Evolutionary conservation across 2,888 invertebrate genomes (phyloP), one percentile per base, ranked within the genome.

Genomic region (Teinopalpus imperialis): DNA sequence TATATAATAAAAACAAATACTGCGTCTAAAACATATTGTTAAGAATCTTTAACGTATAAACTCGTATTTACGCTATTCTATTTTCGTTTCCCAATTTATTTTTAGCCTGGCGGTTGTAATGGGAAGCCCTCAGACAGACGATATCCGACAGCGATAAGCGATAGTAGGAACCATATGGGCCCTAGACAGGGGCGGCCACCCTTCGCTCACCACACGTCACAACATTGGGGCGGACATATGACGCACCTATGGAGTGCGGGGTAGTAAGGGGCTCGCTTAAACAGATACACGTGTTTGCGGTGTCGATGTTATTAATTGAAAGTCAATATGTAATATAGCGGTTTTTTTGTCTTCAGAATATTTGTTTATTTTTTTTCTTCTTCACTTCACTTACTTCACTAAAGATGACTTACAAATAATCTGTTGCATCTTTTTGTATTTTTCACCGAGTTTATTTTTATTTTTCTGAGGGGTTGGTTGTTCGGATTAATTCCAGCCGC

Each of bases 141-240:
- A 86, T 83, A 82, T 75, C 79, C 76, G 74, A 61, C 57, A 37
- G 54, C 67, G 78, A 81, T 81, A 80, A 74, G 62, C 69, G 69
- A 77, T 76, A 72, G 69, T 66, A 56, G 57, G 69, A 61, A 64
- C 71, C 81, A 81, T 72, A 64, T 80, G 80, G 68, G 61, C 47
- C 53, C 52, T 53, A 57, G 59, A 57, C 59, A 20, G 47, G 41
- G 48, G 45, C 49, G 51, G 48, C 58, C 53, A 42, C 52, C 52
- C 56, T 43, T 39, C 45, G 37, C 27, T 30, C 32, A 29, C 24
- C 21, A 31, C 48, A 39, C 30, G 41, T 46, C 40, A 43, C 36
- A 23, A 24, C 43, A 37, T 44, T 44, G 21, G 34, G 36, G 36
- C 14, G 31, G n/a, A 40, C 29, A 23, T 31, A 14, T 46, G 45